phyloP scores from a whole-genome alignment of 2,888 invertebrate species.

The Cantharis rustica region DNA sequence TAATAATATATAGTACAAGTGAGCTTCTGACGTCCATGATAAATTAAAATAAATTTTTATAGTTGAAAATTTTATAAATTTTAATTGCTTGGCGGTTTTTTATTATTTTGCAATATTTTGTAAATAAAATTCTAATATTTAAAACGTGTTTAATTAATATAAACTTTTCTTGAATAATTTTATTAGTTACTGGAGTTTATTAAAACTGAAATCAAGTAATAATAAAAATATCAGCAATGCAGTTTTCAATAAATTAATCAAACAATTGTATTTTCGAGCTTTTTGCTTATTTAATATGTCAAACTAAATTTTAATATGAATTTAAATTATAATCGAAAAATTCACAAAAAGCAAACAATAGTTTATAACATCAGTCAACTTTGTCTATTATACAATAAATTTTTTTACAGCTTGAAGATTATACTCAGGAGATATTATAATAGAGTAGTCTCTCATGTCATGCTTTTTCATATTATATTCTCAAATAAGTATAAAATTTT shows the following conservation, averaged over 20 bases:
- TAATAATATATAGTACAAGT: neutral
- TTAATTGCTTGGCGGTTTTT: neutral
- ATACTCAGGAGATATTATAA: neutral
- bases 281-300: too few species aligned
- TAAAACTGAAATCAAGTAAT: neutral
- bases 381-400: neutral
- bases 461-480: neutral
- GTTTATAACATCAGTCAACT: neutral
- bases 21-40: neutral
- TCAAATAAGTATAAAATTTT: neutral
- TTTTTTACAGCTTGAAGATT: neutral
- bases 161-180: neutral
- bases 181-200: neutral
- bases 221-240: neutral
- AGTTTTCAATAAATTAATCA: neutral
- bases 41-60: neutral
- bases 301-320: neutral
- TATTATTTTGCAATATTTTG: neutral
- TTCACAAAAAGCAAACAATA: neutral
- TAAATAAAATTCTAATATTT: neutral
- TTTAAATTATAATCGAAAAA: neutral
- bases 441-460: neutral
- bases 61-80: neutral
- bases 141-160: neutral
- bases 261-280: too few species aligned